phyloP scores from a whole-genome alignment of 2,888 invertebrate genomes.

The Cepaea hortensis region DNA sequence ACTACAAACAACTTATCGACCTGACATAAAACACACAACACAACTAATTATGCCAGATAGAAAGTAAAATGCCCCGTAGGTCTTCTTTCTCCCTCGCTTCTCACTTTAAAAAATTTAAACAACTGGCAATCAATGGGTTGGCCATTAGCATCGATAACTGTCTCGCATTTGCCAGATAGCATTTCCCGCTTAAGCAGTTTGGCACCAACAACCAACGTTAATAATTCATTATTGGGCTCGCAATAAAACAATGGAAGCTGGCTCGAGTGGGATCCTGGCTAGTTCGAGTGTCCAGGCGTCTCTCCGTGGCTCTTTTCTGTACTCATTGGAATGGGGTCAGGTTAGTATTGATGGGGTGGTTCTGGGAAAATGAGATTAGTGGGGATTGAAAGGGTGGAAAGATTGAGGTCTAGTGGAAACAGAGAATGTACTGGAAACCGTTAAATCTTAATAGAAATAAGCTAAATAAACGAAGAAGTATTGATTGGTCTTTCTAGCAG shows the following conservation, averaged over 20 bases:
- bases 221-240: slow-evolving; percentile 16
- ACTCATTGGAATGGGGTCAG: background rate
- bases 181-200: slow-evolving; percentile 15
- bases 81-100: too few relatives aligned
- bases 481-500: background rate
- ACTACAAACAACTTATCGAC: too few relatives aligned
- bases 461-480: background rate
- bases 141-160: slow-evolving; percentile 15
- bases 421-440: too few relatives aligned
- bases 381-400: too few relatives aligned
- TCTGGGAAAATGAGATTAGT: background rate
- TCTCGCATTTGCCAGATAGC: background rate
- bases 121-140: background rate
- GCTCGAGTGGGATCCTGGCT: too few relatives aligned
- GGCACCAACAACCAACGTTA: slow-evolving; percentile 14
- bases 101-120: too few relatives aligned
- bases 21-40: too few relatives aligned
- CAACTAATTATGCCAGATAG: too few relatives aligned
- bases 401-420: background rate
- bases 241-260: slow-evolving; percentile 11
- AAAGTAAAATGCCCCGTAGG: too few relatives aligned
- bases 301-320: background rate
- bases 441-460: too few relatives aligned
- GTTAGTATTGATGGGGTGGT: background rate
- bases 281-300: too few relatives aligned